Evolutionary conservation across 2,113 vertebrate genomes (phyloP).

Genomic region (Gymnocephalus cernua): DNA sequence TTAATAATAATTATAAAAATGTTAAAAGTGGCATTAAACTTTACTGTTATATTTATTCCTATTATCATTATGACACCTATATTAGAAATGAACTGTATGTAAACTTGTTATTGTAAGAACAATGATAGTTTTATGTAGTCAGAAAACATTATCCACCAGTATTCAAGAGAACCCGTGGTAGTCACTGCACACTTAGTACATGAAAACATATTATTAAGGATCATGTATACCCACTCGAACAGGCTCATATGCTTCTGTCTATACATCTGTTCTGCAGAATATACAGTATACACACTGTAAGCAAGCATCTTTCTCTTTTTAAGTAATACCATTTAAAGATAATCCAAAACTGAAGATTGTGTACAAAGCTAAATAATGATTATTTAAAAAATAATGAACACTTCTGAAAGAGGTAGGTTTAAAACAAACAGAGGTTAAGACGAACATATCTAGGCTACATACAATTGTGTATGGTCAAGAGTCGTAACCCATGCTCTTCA

Average conservation of each 20-base stretch:
- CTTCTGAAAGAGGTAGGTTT: neutral
- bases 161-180: neutral
- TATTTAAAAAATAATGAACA: neutral
- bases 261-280: neutral
- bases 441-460: neutral
- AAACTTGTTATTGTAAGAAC: neutral
- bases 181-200: neutral
- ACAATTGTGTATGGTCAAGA: neutral
- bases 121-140: neutral
- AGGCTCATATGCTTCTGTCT: neutral
- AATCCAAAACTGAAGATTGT: neutral
- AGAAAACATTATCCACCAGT: neutral
- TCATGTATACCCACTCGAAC: neutral
- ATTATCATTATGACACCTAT: neutral
- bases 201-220: neutral
- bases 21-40: neutral
- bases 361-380: neutral
- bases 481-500: no score
- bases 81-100: neutral
- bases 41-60: neutral
- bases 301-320: neutral
- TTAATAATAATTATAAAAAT: neutral
- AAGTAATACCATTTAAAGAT: neutral
- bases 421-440: neutral
- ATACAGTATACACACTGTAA: neutral